phyloP scores from a whole-genome alignment of 2,888 invertebrate species.

The Venusia cambrica region DNA sequence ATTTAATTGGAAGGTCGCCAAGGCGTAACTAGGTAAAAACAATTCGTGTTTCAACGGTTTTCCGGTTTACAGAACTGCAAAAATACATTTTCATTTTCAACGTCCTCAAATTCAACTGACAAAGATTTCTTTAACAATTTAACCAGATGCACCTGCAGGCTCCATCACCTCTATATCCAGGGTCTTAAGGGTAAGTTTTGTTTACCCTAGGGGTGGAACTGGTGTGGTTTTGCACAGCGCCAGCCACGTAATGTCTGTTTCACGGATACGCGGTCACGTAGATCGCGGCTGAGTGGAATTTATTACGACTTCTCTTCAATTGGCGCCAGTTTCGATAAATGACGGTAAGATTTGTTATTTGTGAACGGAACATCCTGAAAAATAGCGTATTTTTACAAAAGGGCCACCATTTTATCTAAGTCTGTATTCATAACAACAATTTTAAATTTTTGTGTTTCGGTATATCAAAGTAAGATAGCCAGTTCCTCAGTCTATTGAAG shows the following conservation, averaged over 20 bases:
- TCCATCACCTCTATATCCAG: neutral
- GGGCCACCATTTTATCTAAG: too few species aligned
- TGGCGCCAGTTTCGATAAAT: constrained; percentile 29
- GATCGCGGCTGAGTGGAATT: constrained; percentile 42
- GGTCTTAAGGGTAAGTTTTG: constrained; percentile 8
- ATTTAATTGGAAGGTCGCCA: too few species aligned
- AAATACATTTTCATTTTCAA: constrained; percentile 6
- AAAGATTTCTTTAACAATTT: constrained; percentile 25
- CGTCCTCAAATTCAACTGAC: constrained; percentile 25
- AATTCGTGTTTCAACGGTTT: too few species aligned
- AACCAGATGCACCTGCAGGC: constrained; percentile 17
- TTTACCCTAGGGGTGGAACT: neutral
- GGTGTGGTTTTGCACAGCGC: constrained; percentile 32
- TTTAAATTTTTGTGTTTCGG: too few species aligned
- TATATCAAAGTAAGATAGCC: too few species aligned
- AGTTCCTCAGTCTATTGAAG: too few species aligned
- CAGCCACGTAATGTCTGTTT: constrained; percentile 51
- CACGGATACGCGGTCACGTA: constrained; percentile 58
- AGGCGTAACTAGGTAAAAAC: too few species aligned
- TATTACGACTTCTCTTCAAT: constrained; percentile 45
- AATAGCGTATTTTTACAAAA: too few species aligned
- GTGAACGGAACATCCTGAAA: too few species aligned
- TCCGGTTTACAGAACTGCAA: too few species aligned
- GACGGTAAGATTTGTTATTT: too few species aligned
- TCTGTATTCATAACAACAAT: too few species aligned